Base-by-base conservation (phyloP, 2,797 vertebrate species). In the Fratercula arctica region DNA sequence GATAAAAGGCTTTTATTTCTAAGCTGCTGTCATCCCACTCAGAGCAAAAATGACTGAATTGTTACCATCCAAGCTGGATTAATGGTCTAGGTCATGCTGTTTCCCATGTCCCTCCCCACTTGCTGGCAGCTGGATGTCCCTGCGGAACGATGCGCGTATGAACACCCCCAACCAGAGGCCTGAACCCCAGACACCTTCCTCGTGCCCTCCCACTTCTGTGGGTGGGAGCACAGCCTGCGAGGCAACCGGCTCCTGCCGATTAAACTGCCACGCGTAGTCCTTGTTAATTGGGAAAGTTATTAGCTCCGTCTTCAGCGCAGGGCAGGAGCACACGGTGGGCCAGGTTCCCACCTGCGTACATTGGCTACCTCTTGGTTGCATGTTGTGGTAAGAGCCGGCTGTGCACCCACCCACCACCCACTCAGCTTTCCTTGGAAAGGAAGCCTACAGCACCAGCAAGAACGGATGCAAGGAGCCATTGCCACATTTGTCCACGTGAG, bases 131-230 rank as follows among this genome's bases (percentile, higher is more conserved):
- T 29, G 53, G 33, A 41, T 41, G 35, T 24, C 31, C 51, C 51
- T 46, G 35, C 24, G 33, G 73, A 56, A 50, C 2, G 1, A 48
- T 64, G 60, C 3, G 2, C 0, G 3, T 6, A 10, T 14, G 59
- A 77, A 23, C 10, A n/a, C 5, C 24, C 4, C 5, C 21, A 37
- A 85, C 16, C 21, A 57, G 60, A 60, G 57, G 19, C 28, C 31
- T 56, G 79, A 85, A 33, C 3, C 25, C 33, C 46, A 37, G 39
- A 37, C 43, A 54, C 33, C 25, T 37, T 64, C 53, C 23, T 76
- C 13, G 4, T 0, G 0, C 43, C 18, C 2, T 12, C 29, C 24
- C 8, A 0, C 57, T 13, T 33, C 28, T 28, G 24, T 46, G 39
- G 66, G 35, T 70, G 70, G 77, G 6, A 60, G 15, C 39, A n/a